Evolutionary conservation across 2,888 invertebrate genomes (phyloP), one percentile per base, ranked within the genome.

Genomic region (Smittia aterrima): DNA sequence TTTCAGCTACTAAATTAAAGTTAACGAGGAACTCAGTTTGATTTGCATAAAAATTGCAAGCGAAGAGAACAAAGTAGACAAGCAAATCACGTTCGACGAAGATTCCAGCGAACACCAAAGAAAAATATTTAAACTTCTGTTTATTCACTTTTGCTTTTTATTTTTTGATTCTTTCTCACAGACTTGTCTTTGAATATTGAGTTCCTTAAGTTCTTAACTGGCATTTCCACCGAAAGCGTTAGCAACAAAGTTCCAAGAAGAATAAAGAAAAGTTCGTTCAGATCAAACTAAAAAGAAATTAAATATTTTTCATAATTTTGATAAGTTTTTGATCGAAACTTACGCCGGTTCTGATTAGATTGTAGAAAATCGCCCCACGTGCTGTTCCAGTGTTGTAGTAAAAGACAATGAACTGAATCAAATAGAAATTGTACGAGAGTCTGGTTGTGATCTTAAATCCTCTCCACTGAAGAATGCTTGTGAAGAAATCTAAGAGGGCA

Each of bases 361-460:
- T 64, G 27, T 64, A 64, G 20, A 64, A 64, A 7, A n/a, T 27
- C 25, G 86, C 81, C 77, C 85, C 84, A 78, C 87, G 84, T 47
- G 85, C 86, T 71, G 84, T 84, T 1, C 90, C 90, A 32, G 90
- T 88, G 78, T 89, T 89, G 78, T 84, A 90, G 80, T 90, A 90
- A 79, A 87, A 90, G 74, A 90, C 86, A 1, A 90, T 90, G 78
- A 90, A 90, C 79, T 90, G 90, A 24, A 89, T 89, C 75, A 90
- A 81, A 79, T 90, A 90, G 73, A 90, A 84, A 40, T 89, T 87
- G 79, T 90, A 90, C 41, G 90, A 89, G n/a, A 90, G 82, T 78
- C 88, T 87, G 9, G 90, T 90, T 77, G 87, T 86, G 9, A 90
- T 82, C 77, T 87, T 83, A 79, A 89, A 90, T 66, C 87, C 85